These are phyloP conservation scores for Pachyuromys duprasi DNA, from an alignment of 2,797 vertebrate genomes.

Conservation along the genomic window DNA sequence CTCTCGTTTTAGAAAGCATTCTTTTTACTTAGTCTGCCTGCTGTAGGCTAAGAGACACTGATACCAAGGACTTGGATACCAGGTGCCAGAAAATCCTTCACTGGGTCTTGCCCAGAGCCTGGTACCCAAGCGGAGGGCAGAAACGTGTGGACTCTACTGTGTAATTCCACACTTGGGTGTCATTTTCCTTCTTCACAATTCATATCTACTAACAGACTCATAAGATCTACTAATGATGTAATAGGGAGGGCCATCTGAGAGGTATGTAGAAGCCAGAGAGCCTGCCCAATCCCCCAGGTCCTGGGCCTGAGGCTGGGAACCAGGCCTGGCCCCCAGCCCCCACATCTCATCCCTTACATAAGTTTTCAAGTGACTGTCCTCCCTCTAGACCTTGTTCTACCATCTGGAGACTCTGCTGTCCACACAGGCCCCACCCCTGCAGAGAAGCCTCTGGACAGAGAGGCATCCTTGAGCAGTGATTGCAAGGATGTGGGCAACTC, in stretches of 20 bases:
- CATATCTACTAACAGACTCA: not conserved
- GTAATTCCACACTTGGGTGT: not conserved
- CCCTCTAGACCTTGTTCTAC: fast-evolving
- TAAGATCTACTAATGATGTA: not conserved
- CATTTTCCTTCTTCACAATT: not conserved
- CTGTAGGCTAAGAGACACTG: not conserved
- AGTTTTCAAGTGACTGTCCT: not conserved
- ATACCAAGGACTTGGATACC: not conserved
- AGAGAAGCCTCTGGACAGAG: not conserved
- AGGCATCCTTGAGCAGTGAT: not conserved
- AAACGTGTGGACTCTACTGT: fast-evolving
- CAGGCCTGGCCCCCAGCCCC: not conserved
- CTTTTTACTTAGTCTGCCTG: not conserved
- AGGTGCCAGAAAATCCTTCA: not conserved
- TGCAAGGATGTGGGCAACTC: fast-evolving
- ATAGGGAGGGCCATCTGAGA: not conserved
- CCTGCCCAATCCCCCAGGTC: not conserved
- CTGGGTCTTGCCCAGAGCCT: not conserved
- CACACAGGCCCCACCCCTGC: not conserved
- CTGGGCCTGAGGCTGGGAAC: not conserved
- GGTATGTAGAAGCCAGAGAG: not conserved
- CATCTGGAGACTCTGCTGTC: not conserved
- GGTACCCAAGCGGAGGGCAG: not conserved
- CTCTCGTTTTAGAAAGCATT: not conserved
- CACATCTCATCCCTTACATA: not conserved